A percentile compares a stretch with the other conserved stretches of the same genome.
These are phyloP conservation scores for Parapristionchus giblindavisi DNA, from an alignment of 2,888 invertebrate genomes.

Conservation along the genomic window DNA sequence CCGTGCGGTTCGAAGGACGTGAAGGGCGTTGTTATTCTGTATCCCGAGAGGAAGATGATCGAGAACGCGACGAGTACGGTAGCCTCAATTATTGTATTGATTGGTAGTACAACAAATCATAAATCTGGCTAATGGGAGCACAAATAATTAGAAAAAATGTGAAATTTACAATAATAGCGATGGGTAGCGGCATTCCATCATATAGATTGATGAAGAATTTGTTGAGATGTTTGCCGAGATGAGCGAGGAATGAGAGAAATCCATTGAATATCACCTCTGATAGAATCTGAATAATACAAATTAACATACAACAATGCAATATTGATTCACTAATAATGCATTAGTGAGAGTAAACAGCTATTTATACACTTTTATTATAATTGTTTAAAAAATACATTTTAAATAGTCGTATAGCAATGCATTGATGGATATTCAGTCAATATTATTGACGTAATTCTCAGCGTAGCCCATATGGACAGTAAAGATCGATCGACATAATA, in stretches of 20 bases:
- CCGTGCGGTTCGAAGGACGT: conserved; percentile 11
- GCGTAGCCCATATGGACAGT: no score
- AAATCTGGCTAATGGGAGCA: neutral
- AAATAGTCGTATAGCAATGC: neutral
- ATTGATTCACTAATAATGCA: neutral
- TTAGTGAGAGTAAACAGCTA: neutral
- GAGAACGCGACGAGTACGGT: neutral
- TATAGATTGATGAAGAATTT: conserved; percentile 34
- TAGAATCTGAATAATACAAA: conserved; percentile 5
- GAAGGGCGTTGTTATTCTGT: conserved; percentile 28
- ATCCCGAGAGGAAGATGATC: conserved; percentile 15
- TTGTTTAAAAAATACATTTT: neutral
- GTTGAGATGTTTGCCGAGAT: conserved; percentile 17
- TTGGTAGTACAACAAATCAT: neutral
- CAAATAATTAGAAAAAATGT: neutral
- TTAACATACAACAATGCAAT: neutral
- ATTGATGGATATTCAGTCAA: no score
- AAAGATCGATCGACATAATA: no score
- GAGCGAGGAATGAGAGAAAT: conserved; percentile 10
- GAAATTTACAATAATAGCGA: conserved; percentile 24
- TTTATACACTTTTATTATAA: neutral
- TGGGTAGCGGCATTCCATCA: conserved; percentile 14
- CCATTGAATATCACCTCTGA: conserved; percentile 28
- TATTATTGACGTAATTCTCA: no score
- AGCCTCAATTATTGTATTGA: neutral